Percentiles rank a stretch among this genome's conserved stretches.
Evolutionary conservation across 2,888 invertebrate species (phyloP).

Genomic region (Halictus ligatus): DNA sequence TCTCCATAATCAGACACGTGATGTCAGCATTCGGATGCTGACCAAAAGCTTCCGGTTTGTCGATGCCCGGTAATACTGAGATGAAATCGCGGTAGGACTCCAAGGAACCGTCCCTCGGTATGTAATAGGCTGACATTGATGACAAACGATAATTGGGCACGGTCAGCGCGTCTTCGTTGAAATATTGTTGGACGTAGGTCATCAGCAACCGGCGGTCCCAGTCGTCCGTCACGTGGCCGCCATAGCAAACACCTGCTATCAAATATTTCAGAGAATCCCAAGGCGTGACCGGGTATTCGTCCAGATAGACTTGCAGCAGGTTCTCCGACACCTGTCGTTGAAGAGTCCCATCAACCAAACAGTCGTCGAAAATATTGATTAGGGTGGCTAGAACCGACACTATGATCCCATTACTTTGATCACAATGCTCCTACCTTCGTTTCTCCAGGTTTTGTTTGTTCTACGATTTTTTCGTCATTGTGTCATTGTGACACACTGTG

Average conservation of each 20-base stretch:
- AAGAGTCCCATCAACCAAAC: neutral
- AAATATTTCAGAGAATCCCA: constrained; percentile 96
- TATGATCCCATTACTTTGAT: too few relatives aligned
- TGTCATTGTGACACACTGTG: neutral
- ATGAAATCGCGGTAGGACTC: constrained; percentile 93
- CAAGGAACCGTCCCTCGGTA: constrained; percentile 93
- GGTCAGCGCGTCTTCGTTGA: constrained; percentile 90
- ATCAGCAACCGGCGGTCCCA: constrained; percentile 90
- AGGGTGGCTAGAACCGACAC: too few relatives aligned
- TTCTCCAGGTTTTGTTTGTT: too few relatives aligned
- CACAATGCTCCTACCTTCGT: too few relatives aligned
- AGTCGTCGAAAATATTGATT: neutral
- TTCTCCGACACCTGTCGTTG: constrained; percentile 90
- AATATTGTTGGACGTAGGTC: constrained; percentile 94
- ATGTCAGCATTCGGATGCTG: constrained; percentile 97
- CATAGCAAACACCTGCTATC: constrained; percentile 95
- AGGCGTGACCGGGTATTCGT: constrained; percentile 93
- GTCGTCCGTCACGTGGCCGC: constrained; percentile 93
- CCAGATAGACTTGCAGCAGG: constrained; percentile 92
- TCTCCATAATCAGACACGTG: constrained; percentile 93
- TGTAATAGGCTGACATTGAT: constrained; percentile 90
- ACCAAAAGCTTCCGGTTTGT: constrained; percentile 95
- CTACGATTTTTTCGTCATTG: too few relatives aligned
- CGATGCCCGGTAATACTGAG: constrained; percentile 90
- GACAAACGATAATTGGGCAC: constrained; percentile 90